Evolutionary conservation across 2,797 vertebrate genomes (phyloP).

Genomic region (Semotilus atromaculatus): DNA sequence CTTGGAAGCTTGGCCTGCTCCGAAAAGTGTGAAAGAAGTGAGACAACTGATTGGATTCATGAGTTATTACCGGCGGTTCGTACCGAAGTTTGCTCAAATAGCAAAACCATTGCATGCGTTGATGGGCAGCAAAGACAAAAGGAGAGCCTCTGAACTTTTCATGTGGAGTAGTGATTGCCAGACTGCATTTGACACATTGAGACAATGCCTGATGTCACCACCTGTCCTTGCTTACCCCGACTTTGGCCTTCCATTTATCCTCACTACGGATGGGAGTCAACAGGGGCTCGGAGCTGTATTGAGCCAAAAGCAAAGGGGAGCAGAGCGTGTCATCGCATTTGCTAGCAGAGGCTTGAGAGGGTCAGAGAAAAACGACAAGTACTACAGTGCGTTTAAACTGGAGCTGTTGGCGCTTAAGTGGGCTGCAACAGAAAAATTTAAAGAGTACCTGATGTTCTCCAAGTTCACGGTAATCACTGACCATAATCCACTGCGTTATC

Average conservation of each 20-base stretch:
- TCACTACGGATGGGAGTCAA: too few species aligned
- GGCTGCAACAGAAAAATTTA: not conserved
- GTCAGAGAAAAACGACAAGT: too few species aligned
- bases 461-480: not conserved
- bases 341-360: too few species aligned
- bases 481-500: not conserved
- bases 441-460: not conserved
- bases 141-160: not conserved
- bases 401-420: not conserved
- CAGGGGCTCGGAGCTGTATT: too few species aligned
- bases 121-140: constrained; percentile 18
- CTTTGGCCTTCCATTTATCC: too few species aligned
- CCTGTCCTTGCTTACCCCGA: not conserved
- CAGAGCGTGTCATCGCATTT: too few species aligned
- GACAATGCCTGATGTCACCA: not conserved
- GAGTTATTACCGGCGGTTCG: constrained; percentile 37
- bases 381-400: too few species aligned
- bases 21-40: constrained; percentile 11
- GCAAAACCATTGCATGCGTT: constrained; percentile 13
- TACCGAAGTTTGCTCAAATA: constrained; percentile 8
- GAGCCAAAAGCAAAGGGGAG: too few species aligned
- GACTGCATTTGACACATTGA: not conserved
- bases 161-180: constrained; percentile 30
- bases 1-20: constrained; percentile 4
- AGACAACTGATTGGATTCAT: constrained; percentile 43